Percentiles rank a stretch among this genome's conserved stretches.
These are phyloP conservation scores for Sympetrum striolatum DNA, from an alignment of 2,888 invertebrate genomes.

Conservation along the genomic window DNA sequence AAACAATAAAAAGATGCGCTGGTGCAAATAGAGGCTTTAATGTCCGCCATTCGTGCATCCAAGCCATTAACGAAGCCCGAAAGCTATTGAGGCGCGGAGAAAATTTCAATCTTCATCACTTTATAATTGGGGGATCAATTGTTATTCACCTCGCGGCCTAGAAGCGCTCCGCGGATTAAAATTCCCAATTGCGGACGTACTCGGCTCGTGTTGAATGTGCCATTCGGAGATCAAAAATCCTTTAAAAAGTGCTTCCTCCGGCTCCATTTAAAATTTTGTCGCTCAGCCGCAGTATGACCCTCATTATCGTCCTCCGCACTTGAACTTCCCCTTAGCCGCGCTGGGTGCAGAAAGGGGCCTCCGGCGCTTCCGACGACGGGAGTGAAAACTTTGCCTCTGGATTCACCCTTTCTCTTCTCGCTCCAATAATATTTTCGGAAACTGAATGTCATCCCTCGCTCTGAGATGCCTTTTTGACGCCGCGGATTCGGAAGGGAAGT, in stretches of 20 bases:
- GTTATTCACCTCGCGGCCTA: too few relatives aligned
- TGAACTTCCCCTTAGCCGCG: background rate
- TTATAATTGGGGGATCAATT: too few relatives aligned
- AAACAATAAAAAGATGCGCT: too few relatives aligned
- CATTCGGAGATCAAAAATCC: background rate
- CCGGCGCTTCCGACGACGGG: background rate
- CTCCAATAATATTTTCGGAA: background rate
- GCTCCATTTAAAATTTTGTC: background rate
- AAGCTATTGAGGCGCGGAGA: too few relatives aligned
- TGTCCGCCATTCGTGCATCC: too few relatives aligned
- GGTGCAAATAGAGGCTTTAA: too few relatives aligned
- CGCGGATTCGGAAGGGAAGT: background rate
- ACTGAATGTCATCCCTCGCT: background rate
- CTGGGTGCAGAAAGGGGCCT: background rate
- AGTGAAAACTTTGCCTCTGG: background rate
- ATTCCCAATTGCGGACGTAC: too few relatives aligned
- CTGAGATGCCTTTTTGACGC: background rate
- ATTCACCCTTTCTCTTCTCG: background rate
- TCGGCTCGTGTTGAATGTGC: too few relatives aligned
- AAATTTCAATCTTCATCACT: too few relatives aligned
- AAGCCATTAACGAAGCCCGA: too few relatives aligned
- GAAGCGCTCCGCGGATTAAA: too few relatives aligned
- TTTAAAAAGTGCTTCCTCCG: background rate
- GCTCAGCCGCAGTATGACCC: background rate
- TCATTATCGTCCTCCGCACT: background rate